These are phyloP conservation scores for Erinaceus europaeus DNA, from an alignment of 2,113 vertebrate species.

Conservation along the genomic window DNA sequence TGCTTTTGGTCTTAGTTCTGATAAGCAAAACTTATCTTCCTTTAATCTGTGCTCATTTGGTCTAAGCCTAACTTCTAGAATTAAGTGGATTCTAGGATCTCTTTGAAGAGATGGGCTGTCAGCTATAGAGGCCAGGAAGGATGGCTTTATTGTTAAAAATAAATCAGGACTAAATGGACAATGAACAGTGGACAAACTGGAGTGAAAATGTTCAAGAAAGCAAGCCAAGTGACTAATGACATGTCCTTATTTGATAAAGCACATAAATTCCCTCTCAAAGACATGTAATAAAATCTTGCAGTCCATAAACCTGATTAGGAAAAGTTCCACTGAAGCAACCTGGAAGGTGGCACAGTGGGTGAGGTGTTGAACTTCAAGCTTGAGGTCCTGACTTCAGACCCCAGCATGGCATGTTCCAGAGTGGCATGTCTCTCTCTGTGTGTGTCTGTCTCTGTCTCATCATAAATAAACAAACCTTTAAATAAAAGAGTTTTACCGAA, in stretches of 20 bases:
- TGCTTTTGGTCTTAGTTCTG: background rate
- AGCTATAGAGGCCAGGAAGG: background rate
- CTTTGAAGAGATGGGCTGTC: background rate
- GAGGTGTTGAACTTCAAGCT: too few species aligned
- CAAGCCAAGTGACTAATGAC: too few species aligned
- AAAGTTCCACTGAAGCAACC: too few species aligned
- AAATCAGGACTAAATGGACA: background rate
- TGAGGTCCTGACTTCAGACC: too few species aligned
- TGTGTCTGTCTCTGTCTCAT: too few species aligned
- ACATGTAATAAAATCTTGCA: fast-evolving
- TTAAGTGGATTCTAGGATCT: background rate
- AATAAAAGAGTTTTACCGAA: background rate
- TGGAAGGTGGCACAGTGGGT: too few species aligned
- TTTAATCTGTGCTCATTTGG: background rate
- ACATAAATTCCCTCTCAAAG: background rate
- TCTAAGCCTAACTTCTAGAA: background rate
- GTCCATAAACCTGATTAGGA: background rate
- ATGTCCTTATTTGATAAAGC: background rate
- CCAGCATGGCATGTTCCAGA: too few species aligned
- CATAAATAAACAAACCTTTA: too few species aligned
- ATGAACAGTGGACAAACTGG: too few species aligned
- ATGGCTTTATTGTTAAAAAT: background rate
- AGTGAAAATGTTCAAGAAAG: too few species aligned
- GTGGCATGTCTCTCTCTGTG: too few species aligned
- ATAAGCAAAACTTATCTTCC: background rate